These are phyloP conservation scores for Crypturellus tataupa DNA, from an alignment of 2,797 vertebrate species.

Conservation along the genomic window DNA sequence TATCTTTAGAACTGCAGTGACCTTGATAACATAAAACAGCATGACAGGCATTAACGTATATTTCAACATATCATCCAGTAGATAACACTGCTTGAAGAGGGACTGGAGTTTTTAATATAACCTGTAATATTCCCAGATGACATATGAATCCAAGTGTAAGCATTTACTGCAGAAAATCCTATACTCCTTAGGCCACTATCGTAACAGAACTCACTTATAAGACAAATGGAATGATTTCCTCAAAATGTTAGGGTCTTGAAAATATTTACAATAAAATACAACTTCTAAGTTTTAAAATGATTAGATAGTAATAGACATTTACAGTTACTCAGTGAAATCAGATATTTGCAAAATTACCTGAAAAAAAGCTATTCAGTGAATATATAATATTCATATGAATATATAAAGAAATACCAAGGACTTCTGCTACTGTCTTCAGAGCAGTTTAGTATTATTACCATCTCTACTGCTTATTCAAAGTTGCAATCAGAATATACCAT, in stretches of 20 bases:
- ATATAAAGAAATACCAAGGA: background rate
- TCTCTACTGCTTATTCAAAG: background rate
- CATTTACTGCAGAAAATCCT: background rate
- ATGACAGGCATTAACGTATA: background rate
- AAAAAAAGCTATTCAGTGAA: background rate
- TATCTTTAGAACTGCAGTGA: background rate
- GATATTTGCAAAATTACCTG: background rate
- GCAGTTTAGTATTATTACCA: background rate
- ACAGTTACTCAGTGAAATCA: background rate
- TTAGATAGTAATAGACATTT: background rate
- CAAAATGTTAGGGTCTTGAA: background rate
- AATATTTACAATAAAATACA: background rate
- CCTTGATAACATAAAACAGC: background rate
- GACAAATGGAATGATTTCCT: background rate
- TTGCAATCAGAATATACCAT: background rate
- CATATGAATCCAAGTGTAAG: background rate
- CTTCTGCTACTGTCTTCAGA: background rate
- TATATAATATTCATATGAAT: background rate
- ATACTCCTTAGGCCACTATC: background rate
- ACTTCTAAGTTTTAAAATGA: background rate
- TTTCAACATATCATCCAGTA: background rate
- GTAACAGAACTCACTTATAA: background rate
- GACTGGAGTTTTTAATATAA: background rate
- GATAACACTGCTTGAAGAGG: background rate
- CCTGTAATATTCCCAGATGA: background rate